A percentile compares a stretch with the other conserved stretches of the same genome.
Conservation (phyloP, 2,113 vertebrate genomes). For the Syngnathus floridae region DNA sequence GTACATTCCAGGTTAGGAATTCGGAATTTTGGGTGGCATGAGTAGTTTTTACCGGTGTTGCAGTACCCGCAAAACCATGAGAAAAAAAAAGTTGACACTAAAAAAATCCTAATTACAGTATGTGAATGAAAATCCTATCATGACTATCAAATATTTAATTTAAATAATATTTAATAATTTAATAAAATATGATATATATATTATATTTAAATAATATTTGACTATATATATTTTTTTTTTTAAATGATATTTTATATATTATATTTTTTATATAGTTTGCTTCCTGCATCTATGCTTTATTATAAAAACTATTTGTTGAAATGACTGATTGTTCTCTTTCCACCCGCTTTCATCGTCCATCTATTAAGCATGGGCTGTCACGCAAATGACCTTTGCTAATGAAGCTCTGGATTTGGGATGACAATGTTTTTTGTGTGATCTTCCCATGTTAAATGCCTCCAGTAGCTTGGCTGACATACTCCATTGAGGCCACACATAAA, state of each 20-base stretch:
- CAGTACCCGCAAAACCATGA: neutral
- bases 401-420: slow-evolving; percentile 66
- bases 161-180: neutral
- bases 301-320: slow-evolving; percentile 7
- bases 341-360: slow-evolving; percentile 12
- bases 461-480: slow-evolving; percentile 69
- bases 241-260: no score
- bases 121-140: neutral
- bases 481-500: slow-evolving; percentile 71
- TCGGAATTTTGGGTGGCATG: no score
- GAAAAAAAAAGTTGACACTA: neutral
- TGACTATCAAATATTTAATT: neutral
- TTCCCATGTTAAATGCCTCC: slow-evolving; percentile 61
- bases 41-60: neutral
- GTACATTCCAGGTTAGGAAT: no score
- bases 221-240: no score
- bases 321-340: slow-evolving; percentile 5
- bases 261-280: no score
- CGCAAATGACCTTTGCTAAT: slow-evolving; percentile 69
- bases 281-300: neutral
- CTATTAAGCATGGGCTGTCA: slow-evolving; percentile 58
- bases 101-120: neutral
- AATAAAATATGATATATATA: no score
- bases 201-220: no score
- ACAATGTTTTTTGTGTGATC: slow-evolving; percentile 64